These are phyloP conservation scores for Epicampocera succincta DNA, from an alignment of 2,888 invertebrate species.

Conservation along the genomic window DNA sequence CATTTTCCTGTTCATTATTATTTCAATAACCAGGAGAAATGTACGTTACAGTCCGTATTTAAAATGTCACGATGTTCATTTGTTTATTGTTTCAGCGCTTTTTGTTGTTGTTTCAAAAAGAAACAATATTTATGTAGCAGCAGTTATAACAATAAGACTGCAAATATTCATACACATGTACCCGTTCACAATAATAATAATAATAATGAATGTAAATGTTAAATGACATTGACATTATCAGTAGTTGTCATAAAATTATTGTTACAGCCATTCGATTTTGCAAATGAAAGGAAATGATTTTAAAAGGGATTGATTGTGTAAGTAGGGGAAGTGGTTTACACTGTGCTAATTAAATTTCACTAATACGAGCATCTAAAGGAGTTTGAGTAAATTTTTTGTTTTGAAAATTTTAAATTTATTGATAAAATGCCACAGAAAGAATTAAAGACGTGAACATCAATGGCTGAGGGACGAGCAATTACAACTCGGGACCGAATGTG, in stretches of 20 bases:
- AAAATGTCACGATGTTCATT: constrained; percentile 29
- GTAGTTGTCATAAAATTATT: constrained; percentile 38
- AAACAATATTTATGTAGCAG: constrained; percentile 13
- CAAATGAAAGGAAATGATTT: constrained; percentile 10
- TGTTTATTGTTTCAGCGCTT: background rate
- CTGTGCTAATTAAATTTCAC: background rate
- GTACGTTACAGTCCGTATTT: background rate
- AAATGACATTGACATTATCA: constrained; percentile 67
- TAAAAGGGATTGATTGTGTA: background rate
- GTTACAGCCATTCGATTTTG: constrained; percentile 3
- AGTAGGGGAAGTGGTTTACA: background rate
- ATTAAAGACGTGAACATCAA: no score
- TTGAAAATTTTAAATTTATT: no score
- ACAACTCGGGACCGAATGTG: no score
- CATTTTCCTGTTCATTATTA: constrained; percentile 39
- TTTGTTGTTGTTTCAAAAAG: constrained; percentile 32
- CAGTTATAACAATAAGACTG: constrained; percentile 26
- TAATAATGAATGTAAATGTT: constrained; percentile 6
- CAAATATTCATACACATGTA: background rate
- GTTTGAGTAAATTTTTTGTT: background rate
- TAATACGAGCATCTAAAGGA: background rate
- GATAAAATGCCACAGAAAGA: no score
- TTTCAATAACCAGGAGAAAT: constrained; percentile 24
- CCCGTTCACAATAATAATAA: constrained; percentile 18
- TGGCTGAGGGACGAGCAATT: no score